Evolutionary conservation across 1,140 invertebrate species (phyloP).

Genomic region (Daktulosphaira vitifoliae): DNA sequence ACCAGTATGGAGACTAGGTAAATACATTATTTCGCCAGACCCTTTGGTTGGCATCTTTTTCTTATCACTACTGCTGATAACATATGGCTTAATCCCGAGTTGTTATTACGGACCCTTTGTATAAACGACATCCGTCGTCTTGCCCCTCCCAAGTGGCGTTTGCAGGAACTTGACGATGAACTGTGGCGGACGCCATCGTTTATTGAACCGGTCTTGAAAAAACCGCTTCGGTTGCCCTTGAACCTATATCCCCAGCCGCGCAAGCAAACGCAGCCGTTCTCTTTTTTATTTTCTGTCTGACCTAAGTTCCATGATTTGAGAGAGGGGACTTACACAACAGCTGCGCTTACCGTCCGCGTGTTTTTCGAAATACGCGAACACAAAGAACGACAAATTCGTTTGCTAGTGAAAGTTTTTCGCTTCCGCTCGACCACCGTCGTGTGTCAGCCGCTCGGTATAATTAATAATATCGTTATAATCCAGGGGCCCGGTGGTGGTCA

Average conservation of each 20-base stretch:
- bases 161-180: background rate
- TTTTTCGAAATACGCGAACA: background rate
- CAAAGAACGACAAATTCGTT: background rate
- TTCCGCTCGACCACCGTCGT: slow-evolving; percentile 2
- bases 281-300: slow-evolving; percentile 20
- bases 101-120: too few relatives aligned
- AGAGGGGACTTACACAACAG: slow-evolving; percentile 17
- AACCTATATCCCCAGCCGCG: slow-evolving; percentile 25
- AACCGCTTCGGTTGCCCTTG: slow-evolving; percentile 33
- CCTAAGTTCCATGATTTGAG: background rate
- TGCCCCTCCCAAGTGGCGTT: too few relatives aligned
- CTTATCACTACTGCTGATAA: too few relatives aligned
- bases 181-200: slow-evolving; percentile 26
- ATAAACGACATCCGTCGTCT: too few relatives aligned
- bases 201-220: slow-evolving; percentile 33
- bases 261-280: slow-evolving; percentile 8
- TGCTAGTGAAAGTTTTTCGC: slow-evolving; percentile 31
- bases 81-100: too few relatives aligned
- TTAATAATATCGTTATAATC: too few relatives aligned
- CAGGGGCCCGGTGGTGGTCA: slow-evolving; percentile 25
- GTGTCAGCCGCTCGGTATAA: background rate
- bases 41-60: too few relatives aligned
- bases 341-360: background rate
- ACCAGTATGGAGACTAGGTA: slow-evolving; percentile 28
- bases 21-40: background rate